A percentile compares a stretch with the other conserved stretches of the same genome.
Evolutionary conservation across 2,888 invertebrate species (phyloP).

Genomic region (Agelastica alni): DNA sequence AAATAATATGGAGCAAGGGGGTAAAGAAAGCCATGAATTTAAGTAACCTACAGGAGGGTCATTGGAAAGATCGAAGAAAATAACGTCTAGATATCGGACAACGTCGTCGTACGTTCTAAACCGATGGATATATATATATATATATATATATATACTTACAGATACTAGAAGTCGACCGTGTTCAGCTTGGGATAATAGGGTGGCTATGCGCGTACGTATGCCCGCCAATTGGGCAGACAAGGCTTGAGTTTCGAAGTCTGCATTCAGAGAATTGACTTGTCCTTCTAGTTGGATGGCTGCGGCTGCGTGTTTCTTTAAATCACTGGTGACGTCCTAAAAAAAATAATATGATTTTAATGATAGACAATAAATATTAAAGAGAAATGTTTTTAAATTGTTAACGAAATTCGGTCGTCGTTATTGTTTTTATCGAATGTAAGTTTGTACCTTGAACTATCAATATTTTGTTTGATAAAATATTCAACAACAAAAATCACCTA

Average conservation of each 20-base stretch:
- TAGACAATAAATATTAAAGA: conserved; percentile 3
- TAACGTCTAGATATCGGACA: too few relatives aligned
- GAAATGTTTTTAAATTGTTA: background rate
- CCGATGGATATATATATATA: too few relatives aligned
- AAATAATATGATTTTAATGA: too few relatives aligned
- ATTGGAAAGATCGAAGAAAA: too few relatives aligned
- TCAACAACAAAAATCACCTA: background rate
- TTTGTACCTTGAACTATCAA: conserved; percentile 6
- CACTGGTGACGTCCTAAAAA: conserved; percentile 70
- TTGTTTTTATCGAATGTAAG: background rate
- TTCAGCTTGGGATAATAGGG: conserved; percentile 70
- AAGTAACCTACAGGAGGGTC: too few relatives aligned
- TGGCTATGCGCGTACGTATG: conserved; percentile 68
- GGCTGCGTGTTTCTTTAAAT: conserved; percentile 71
- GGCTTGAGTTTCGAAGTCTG: conserved; percentile 67
- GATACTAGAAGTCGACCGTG: conserved; percentile 60
- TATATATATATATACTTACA: too few relatives aligned
- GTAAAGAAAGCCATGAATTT: too few relatives aligned
- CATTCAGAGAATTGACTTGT: conserved; percentile 65
- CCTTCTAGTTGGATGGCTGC: conserved; percentile 68
- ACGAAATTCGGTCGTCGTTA: background rate
- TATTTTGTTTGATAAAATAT: background rate
- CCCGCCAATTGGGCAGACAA: conserved; percentile 62
- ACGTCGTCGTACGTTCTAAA: too few relatives aligned
- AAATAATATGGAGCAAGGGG: too few relatives aligned